These are phyloP conservation scores for Luidia sarsii DNA, from an alignment of 53 echinoderm and acorn worm species.

Conservation along the genomic window DNA sequence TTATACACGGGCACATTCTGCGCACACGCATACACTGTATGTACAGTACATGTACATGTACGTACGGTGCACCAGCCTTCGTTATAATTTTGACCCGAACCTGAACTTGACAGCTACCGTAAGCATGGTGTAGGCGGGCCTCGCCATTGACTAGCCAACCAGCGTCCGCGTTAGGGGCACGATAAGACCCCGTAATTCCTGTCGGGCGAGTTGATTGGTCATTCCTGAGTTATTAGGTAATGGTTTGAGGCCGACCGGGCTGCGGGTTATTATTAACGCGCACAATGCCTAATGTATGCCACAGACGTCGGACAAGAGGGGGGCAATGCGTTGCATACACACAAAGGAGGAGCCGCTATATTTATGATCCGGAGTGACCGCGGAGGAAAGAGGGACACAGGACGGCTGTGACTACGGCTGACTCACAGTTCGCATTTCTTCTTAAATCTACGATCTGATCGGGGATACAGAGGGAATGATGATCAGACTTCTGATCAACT, in stretches of 20 bases:
- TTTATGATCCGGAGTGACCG: background rate
- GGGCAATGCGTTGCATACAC: too few species aligned
- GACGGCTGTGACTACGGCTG: too few species aligned
- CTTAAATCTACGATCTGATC: too few species aligned
- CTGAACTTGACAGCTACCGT: constrained; percentile 73
- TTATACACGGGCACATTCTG: constrained; percentile 4
- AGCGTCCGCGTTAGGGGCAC: constrained; percentile 3
- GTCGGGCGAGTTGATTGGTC: constrained; percentile 59
- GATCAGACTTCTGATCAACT: too few species aligned
- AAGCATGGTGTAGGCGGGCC: constrained; percentile 53
- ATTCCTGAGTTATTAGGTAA: constrained; percentile 66
- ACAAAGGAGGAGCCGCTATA: constrained; percentile 30
- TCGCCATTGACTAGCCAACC: constrained; percentile 42
- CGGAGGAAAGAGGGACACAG: too few species aligned
- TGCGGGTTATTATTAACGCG: constrained; percentile 14
- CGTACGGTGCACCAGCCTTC: constrained; percentile 26
- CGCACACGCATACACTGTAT: background rate
- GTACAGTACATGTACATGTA: constrained; percentile 1
- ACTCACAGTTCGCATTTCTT: background rate
- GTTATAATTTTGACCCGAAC: constrained; percentile 75
- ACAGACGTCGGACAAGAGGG: constrained; percentile 14
- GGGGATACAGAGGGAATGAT: too few species aligned
- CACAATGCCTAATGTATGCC: constrained; percentile 34
- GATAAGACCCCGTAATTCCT: constrained; percentile 9
- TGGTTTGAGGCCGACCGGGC: constrained; percentile 15